Base-by-base conservation (phyloP, 2,888 invertebrate genomes). In the Ommatoiulus sabulosus region DNA sequence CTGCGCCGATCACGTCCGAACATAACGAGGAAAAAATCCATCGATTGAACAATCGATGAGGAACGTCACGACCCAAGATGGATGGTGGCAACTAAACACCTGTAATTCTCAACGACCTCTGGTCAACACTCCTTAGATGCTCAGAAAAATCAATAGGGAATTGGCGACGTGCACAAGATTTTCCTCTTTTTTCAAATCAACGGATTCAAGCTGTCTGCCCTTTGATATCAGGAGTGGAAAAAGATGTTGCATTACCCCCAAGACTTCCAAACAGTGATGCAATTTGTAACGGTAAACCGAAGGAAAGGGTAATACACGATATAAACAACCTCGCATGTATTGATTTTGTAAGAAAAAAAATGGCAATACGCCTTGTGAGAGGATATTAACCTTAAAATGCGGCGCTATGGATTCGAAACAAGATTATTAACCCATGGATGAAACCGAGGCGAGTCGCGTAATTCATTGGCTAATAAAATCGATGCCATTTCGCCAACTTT, bases 11-110 rank as follows among this genome's bases (percentile, higher is more conserved):
- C 72, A 72, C 24, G 72, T 72, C 72, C 24, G 8, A 52, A 8
- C 15, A 52, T 7, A 72, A 72, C 72, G 35, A 72, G 72, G 8
- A 8, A 24, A 72, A 72, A 72, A 72, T 24, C 72, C 20, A 72
- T 72, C 72, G 4, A 72, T 35, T 35, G 35, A 35, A 35, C 35
- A 35, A 35, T 72, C 72, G 8, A 72, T 72, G 6, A 8, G 52
- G 52, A 52, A 52, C 52, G 20, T 72, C 63, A 63, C 63, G n/a
- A 63, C 24, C 72, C 72, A 72, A 72, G 72, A 72, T 72, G 72
- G 72, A 72, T 72, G 72, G 20, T 72, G 20, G 72, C 72, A 20
- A 72, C 72, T 24, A 72, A 24, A 72, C 72, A 72, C 72, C 72
- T 72, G 72, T 72, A 72, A 8, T 52, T 12, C 17, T 15, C 52